A percentile compares a stretch with the other conserved stretches of the same genome.
Conservation (phyloP, 2,113 vertebrate species). For the Anhinga anhinga region DNA sequence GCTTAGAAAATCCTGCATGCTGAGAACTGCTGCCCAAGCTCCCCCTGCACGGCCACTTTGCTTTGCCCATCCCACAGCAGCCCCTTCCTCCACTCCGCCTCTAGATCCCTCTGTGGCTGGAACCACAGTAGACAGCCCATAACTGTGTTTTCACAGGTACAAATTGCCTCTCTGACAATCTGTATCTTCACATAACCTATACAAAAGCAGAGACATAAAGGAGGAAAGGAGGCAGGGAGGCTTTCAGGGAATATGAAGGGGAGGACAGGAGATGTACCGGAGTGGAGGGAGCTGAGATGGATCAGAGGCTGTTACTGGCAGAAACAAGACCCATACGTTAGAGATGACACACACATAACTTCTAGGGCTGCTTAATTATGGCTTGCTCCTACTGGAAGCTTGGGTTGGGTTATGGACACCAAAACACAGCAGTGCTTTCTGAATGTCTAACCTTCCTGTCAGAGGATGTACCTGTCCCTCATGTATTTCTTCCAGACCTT, state of each 20-base stretch:
- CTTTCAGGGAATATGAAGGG: background rate
- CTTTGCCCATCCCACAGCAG: background rate
- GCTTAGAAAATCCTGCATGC: background rate
- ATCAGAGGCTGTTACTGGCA: background rate
- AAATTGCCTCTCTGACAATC: background rate
- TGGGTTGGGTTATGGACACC: background rate
- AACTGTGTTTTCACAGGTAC: background rate
- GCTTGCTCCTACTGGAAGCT: background rate
- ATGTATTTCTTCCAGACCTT: background rate
- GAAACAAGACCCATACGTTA: background rate
- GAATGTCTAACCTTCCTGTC: background rate
- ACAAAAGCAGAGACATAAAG: background rate
- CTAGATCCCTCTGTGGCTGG: background rate
- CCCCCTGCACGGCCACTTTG: accelerated
- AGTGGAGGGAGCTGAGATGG: background rate
- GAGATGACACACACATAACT: background rate
- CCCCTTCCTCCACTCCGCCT: accelerated
- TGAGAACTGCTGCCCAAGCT: background rate
- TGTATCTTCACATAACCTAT: background rate
- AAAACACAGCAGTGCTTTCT: background rate
- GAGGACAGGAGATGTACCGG: background rate
- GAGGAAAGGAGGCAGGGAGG: background rate
- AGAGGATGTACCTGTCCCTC: background rate
- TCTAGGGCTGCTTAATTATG: background rate
- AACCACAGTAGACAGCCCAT: background rate